Conservation (phyloP, 2,113 vertebrate species). For the Chinchilla lanigera region DNA sequence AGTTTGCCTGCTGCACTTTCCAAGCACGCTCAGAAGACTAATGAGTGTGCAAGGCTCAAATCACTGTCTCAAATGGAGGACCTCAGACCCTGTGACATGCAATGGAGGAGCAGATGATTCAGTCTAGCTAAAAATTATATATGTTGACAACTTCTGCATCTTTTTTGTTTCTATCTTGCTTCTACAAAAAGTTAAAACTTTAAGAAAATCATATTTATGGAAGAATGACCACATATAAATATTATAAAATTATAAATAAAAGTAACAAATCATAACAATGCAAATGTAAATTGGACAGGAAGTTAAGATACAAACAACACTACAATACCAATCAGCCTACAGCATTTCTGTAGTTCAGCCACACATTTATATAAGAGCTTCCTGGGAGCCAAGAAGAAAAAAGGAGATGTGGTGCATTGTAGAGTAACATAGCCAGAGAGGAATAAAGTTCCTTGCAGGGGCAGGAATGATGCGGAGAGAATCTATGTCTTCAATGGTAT, state of each 20-base stretch:
- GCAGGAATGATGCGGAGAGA: background rate
- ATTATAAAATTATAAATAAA: background rate
- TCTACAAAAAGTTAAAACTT: slow-evolving; percentile 23
- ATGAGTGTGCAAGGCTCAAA: background rate
- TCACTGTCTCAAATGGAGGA: background rate
- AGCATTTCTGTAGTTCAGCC: background rate
- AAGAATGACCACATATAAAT: slow-evolving; percentile 24
- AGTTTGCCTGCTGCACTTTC: background rate
- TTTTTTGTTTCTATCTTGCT: background rate
- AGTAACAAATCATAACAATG: slow-evolving; percentile 12
- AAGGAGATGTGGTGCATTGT: background rate
- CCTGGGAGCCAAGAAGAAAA: background rate
- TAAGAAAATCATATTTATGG: background rate
- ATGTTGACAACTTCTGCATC: background rate
- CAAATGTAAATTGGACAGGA: background rate
- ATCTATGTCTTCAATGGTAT: background rate
- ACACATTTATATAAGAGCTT: background rate
- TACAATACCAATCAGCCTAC: background rate
- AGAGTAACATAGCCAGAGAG: background rate
- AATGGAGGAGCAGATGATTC: background rate
- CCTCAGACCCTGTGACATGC: background rate
- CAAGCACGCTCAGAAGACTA: background rate
- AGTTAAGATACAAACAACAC: background rate
- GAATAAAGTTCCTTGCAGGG: slow-evolving; percentile 1
- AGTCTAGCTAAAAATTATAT: background rate